Percentiles rank a stretch among this genome's conserved stretches.
Evolutionary conservation across 2,797 vertebrate species (phyloP).

Genomic region (Acrossocheilus wenchowensis): DNA sequence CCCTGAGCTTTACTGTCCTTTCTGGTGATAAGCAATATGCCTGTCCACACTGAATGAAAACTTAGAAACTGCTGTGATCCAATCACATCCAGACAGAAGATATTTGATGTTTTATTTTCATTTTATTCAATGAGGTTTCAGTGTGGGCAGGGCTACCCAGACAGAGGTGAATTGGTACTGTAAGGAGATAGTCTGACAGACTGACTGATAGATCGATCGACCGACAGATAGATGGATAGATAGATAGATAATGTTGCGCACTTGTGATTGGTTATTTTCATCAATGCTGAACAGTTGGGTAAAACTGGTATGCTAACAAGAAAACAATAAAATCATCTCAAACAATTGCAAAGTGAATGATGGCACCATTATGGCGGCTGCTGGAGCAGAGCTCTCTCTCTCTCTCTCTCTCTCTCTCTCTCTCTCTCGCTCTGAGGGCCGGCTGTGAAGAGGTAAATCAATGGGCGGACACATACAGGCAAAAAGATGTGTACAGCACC

Average conservation of each 20-base stretch:
- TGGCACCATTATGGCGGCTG: not conserved
- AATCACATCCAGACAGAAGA: not conserved
- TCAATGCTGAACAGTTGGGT: not conserved
- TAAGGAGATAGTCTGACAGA: not conserved
- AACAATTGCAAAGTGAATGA: slow-evolving; percentile 10
- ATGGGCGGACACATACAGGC: slow-evolving; percentile 45
- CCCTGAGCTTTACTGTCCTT: not conserved
- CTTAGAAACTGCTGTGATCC: not conserved
- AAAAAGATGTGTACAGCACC: slow-evolving; percentile 33
- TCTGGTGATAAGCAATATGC: not conserved
- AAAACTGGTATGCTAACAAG: not conserved
- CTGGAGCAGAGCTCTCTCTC: slow-evolving; percentile 15
- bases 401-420: slow-evolving; percentile 19
- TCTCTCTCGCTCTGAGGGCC: slow-evolving; percentile 8
- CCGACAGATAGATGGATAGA: not conserved
- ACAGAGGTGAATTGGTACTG: not conserved
- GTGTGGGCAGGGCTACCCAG: too few species aligned
- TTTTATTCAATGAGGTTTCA: not conserved
- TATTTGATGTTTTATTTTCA: not conserved
- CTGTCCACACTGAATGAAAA: not conserved
- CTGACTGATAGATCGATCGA: not conserved
- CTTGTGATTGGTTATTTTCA: not conserved
- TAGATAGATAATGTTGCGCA: not conserved
- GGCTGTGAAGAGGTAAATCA: slow-evolving; percentile 43
- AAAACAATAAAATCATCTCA: slow-evolving; percentile 8